These are phyloP conservation scores for Gibbula magus DNA, from an alignment of 2,888 invertebrate genomes.

Conservation along the genomic window DNA sequence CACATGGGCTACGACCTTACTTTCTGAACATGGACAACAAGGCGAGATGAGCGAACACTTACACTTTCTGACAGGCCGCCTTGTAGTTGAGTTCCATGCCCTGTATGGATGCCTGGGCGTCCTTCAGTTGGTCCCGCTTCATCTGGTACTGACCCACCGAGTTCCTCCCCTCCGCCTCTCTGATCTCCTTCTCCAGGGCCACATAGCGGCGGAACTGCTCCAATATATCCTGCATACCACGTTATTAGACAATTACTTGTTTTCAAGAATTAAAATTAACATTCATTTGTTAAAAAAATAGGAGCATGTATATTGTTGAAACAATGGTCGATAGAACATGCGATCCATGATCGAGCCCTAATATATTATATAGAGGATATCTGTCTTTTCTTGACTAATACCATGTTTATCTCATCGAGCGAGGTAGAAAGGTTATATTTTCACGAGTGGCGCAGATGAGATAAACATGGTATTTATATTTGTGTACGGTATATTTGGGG, in stretches of 20 bases:
- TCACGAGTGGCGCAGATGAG: no score
- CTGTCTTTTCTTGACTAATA: no score
- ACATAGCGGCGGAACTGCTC: conserved; percentile 63
- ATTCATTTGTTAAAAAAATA: not conserved
- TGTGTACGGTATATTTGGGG: no score
- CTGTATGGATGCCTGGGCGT: conserved; percentile 66
- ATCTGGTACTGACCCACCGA: conserved; percentile 71
- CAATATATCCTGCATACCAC: conserved; percentile 35
- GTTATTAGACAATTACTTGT: no score
- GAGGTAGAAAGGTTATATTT: no score
- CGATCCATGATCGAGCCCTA: not conserved
- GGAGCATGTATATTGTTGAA: not conserved
- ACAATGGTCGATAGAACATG: not conserved
- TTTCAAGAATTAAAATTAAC: no score
- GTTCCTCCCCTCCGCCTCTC: conserved; percentile 69
- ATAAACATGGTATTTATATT: not conserved
- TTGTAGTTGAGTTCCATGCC: conserved; percentile 72
- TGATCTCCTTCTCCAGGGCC: conserved; percentile 73
- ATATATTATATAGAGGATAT: no score
- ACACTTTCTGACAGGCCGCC: conserved; percentile 72
- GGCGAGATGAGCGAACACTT: no score
- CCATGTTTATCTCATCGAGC: no score
- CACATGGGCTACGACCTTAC: no score
- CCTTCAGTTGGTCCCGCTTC: conserved; percentile 70
- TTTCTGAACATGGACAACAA: no score